These are phyloP conservation scores for rat (Rattus norvegicus) DNA, from an alignment of 2,113 vertebrate genomes.

Conservation along the genomic window GRCr8 NC_086033.1:26718001-26718500, in stretches of 20 bases:
- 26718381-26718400: neutral
- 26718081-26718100: neutral
- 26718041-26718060: neutral
- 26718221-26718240: neutral
- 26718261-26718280: neutral
- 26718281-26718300: neutral
- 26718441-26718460: neutral
- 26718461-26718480: too few relatives aligned
- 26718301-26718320: neutral
- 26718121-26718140: neutral
- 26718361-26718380: neutral
- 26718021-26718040: too few relatives aligned
- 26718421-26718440: neutral
- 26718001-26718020: neutral
- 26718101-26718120: neutral
- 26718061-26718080: neutral
- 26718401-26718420: slow-evolving; percentile 19
- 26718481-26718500: neutral
- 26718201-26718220: neutral
- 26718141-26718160: too few relatives aligned
- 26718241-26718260: too few relatives aligned
- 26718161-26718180: neutral
- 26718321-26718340: neutral
- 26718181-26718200: neutral
- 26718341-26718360: neutral